Base-by-base conservation (phyloP, 1,140 invertebrate species). In the Lordiphosa collinella region DNA sequence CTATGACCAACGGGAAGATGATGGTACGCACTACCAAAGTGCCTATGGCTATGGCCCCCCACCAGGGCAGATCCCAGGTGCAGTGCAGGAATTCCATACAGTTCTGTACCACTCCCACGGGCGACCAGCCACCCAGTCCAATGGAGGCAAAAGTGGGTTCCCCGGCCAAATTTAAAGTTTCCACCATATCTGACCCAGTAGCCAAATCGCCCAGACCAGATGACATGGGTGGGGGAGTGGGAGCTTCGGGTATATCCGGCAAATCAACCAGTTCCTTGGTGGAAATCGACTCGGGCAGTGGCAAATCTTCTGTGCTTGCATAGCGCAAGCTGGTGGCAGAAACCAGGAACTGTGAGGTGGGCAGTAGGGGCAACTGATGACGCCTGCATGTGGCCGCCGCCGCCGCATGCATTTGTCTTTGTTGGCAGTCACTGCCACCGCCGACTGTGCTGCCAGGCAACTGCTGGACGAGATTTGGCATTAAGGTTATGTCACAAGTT, bases 1-100 rank as follows among this genome's bases (percentile, higher is more conserved):
- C 89, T 43, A 98, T 92, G 0, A 97, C 93, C 14, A 98, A 60
- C 0, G 97, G 97, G 73, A 98, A 96, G 78, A 98, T 90, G 0
- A 92, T 50, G 0, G 92, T 64, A 85, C 96, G 92, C 2, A 97
- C 90, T 50, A 92, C 82, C 1, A 95, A 11, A 3, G 97, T 98
- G n/a, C 92, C 96, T 49, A 94, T 85, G 4, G 93, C 90, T 80
- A 99, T 98, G 9, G 94, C 88, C 13, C 88, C 92, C 96, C 97
- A 98, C 97, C 97, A 99, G 2, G 97, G 97, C 10, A 98, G 41
- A 72, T 93, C 93, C 10, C 91, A 87, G 1, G 88, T 88, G 34
- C 95, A 91, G 88, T 99, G 97, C 7, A 98, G 36, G 68, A 90
- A 93, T 89, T 99, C 97, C 68, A 99, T 89, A 57, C 90, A 91